Conservation (phyloP, 2,113 vertebrate genomes). For the Thunnus maccoyii region DNA sequence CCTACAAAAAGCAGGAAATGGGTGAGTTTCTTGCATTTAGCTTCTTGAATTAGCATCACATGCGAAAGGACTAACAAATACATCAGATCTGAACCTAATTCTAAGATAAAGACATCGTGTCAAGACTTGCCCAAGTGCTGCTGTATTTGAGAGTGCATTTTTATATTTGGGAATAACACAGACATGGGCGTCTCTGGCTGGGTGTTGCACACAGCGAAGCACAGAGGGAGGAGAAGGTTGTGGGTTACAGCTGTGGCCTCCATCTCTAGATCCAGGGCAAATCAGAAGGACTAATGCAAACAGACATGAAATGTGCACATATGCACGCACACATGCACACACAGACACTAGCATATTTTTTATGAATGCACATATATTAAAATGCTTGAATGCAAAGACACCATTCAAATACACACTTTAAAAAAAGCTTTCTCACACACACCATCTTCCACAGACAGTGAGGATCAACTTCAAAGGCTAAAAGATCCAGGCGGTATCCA, state of each 20-base stretch:
- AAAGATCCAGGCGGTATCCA: conserved; percentile 20
- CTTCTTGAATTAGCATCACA: not conserved
- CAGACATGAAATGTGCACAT: conserved; percentile 49
- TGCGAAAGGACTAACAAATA: not conserved
- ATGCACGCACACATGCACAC: conserved; percentile 11
- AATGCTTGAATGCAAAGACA: conserved; percentile 41
- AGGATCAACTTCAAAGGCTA: conserved; percentile 36
- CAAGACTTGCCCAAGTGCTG: not conserved
- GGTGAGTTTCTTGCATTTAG: not conserved
- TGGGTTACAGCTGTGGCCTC: conserved; percentile 75
- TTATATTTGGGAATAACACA: conserved; percentile 36
- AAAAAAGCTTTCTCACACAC: not conserved
- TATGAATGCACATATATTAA: conserved; percentile 47
- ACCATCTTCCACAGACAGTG: conserved; percentile 9
- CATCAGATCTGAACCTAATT: conserved; percentile 13
- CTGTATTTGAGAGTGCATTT: conserved; percentile 32
- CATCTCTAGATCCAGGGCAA: conserved; percentile 69
- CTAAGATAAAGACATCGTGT: not conserved
- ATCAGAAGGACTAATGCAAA: conserved; percentile 66
- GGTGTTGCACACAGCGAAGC: conserved; percentile 26
- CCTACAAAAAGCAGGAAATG: not conserved
- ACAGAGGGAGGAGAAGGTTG: conserved; percentile 47
- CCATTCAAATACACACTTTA: not conserved
- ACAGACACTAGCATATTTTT: conserved; percentile 8
- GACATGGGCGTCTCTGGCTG: conserved; percentile 37